Conservation (phyloP, 2,113 vertebrate genomes). For the Heterocephalus glaber region DNA sequence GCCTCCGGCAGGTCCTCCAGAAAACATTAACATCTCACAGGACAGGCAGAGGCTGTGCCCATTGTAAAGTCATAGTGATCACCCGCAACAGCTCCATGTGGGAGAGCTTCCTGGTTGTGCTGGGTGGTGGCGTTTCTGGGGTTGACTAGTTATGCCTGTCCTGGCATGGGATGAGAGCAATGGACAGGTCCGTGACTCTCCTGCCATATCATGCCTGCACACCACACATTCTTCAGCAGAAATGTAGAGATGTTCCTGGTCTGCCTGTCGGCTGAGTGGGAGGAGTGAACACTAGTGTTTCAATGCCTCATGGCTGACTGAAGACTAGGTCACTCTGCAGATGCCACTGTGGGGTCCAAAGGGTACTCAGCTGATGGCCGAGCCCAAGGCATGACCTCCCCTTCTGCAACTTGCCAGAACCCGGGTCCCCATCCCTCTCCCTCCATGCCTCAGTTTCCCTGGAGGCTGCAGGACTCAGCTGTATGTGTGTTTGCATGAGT, state of each 20-base stretch:
- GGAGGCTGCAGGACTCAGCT: no score
- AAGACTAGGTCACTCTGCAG: not conserved
- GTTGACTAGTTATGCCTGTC: not conserved
- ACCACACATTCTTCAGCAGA: not conserved
- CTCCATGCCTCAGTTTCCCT: no score
- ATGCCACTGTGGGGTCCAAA: no score
- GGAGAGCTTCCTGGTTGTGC: not conserved
- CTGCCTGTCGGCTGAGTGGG: not conserved
- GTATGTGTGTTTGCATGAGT: no score
- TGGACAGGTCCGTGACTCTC: not conserved
- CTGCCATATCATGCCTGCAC: not conserved
- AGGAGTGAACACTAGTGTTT: no score
- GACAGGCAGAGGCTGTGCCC: no score
- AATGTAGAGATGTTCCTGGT: not conserved
- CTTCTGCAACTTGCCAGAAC: not conserved
- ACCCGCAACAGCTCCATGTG: not conserved
- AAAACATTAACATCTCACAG: no score
- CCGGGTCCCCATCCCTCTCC: not conserved
- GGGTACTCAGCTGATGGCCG: fast-evolving
- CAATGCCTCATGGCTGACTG: not conserved
- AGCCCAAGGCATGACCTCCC: not conserved
- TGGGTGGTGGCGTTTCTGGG: not conserved
- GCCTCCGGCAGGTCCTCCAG: not conserved
- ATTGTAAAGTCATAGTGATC: not conserved
- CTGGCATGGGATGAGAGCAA: no score